Conservation (phyloP, 1,140 invertebrate species). For the Antheraea mylitta region DNA sequence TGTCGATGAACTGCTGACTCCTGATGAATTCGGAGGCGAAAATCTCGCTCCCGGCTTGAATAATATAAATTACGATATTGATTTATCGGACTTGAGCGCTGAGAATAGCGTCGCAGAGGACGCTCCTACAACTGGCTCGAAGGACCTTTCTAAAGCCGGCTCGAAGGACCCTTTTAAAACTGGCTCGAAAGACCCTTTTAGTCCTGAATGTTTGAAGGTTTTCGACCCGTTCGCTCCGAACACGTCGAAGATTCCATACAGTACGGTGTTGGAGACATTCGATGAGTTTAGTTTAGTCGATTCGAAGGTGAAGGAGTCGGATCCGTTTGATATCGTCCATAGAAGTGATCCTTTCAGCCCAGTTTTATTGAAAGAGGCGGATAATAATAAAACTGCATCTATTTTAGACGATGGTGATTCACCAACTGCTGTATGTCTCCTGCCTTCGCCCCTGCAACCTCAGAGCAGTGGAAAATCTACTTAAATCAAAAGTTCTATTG, state of each 20-base stretch:
- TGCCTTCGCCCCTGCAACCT: conserved; percentile 83
- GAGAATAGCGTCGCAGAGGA: conserved; percentile 84
- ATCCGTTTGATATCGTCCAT: conserved; percentile 55
- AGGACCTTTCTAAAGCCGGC: conserved; percentile 26
- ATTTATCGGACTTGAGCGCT: conserved; percentile 84
- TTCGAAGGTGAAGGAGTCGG: conserved; percentile 33
- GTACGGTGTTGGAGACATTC: conserved; percentile 45
- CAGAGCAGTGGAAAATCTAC: conserved; percentile 45
- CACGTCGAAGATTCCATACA: conserved; percentile 25
- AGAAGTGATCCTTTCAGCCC: conserved; percentile 38
- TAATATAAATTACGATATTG: conserved; percentile 87
- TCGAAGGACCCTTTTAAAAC: conserved; percentile 51
- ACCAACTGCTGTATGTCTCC: conserved; percentile 78
- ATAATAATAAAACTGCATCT: conserved; percentile 40
- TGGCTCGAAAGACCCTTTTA: conserved; percentile 55
- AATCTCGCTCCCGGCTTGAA: conserved; percentile 79
- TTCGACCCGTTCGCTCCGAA: conserved; percentile 56
- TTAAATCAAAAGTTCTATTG: conserved; percentile 19
- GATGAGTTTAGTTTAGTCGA: conserved; percentile 59
- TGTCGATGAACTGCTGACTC: conserved; percentile 79
- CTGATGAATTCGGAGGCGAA: conserved; percentile 79
- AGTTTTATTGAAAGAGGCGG: conserved; percentile 20
- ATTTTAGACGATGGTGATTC: conserved; percentile 81
- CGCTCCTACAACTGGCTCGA: conserved; percentile 40
- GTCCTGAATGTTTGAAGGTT: conserved; percentile 43